Conservation (phyloP, 2,888 invertebrate species). For the Mechanitis messenoides region DNA sequence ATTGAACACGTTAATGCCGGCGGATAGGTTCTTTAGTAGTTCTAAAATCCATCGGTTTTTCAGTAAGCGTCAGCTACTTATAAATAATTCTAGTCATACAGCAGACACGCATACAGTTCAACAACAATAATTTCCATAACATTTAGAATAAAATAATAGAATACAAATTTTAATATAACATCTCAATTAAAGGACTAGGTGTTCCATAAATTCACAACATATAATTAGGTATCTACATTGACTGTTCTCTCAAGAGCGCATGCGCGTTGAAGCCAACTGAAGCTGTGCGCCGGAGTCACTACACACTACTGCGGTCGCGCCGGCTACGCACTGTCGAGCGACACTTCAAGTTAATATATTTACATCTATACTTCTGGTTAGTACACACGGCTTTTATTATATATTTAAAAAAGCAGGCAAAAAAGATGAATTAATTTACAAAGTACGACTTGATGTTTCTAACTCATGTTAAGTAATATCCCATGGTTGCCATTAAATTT, state of each 20-base stretch:
- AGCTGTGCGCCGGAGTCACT: constrained; percentile 71
- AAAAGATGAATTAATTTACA: no score
- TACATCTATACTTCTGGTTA: constrained; percentile 28
- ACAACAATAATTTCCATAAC: background rate
- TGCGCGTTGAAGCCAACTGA: constrained; percentile 65
- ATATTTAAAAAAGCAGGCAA: background rate
- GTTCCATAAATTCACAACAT: constrained; percentile 29
- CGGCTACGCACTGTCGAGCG: constrained; percentile 65
- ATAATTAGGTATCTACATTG: constrained; percentile 28
- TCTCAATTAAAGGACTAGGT: constrained; percentile 26
- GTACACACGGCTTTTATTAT: constrained; percentile 1
- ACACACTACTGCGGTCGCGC: constrained; percentile 59
- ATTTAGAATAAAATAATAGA: background rate
- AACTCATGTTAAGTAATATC: no score
- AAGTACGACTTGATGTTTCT: no score
- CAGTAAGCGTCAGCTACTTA: background rate
- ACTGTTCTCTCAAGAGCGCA: constrained; percentile 52
- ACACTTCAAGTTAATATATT: constrained; percentile 61
- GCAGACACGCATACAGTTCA: background rate
- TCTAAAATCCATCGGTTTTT: background rate
- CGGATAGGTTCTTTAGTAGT: background rate
- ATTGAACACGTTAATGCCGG: constrained; percentile 1
- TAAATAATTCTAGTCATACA: background rate
- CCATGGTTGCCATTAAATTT: no score
- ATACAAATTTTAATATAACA: constrained; percentile 1